phyloP scores from a whole-genome alignment of 2,113 vertebrate genomes.

The Varanus komodoensis region DNA sequence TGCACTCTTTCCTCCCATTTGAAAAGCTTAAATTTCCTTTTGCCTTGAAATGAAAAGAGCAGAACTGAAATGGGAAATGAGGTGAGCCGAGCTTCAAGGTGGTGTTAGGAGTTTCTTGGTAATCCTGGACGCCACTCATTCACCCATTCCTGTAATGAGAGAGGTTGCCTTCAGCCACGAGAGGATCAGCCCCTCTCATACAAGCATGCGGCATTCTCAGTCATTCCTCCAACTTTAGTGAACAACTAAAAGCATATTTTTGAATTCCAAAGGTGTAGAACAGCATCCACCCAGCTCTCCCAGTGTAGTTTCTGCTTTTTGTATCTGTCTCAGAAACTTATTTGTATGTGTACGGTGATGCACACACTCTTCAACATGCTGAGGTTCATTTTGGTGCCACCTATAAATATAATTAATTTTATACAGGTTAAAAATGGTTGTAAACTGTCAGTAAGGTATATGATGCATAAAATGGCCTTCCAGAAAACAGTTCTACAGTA shows the following conservation, averaged over 20 bases:
- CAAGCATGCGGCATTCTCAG: background rate
- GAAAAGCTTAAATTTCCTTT: too few species aligned
- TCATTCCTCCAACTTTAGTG: background rate
- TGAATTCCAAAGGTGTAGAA: background rate
- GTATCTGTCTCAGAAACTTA: constrained; percentile 51
- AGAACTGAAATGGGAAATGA: too few species aligned
- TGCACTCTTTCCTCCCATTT: too few species aligned
- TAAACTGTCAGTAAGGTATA: constrained; percentile 51
- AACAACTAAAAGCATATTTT: background rate
- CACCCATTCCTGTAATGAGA: too few species aligned
- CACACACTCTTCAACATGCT: constrained; percentile 9
- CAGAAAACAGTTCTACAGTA: constrained; percentile 56
- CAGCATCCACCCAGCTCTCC: constrained; percentile 1
- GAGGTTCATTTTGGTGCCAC: constrained; percentile 27
- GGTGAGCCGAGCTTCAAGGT: too few species aligned
- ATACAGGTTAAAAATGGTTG: constrained; percentile 51
- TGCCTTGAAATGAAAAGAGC: too few species aligned
- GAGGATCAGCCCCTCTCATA: too few species aligned
- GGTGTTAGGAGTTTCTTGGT: too few species aligned
- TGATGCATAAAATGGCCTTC: constrained; percentile 56
- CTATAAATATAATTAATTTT: constrained; percentile 61
- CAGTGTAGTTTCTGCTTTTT: constrained; percentile 22
- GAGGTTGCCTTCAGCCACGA: too few species aligned
- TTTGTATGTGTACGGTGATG: background rate
- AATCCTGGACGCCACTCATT: too few species aligned